Conservation (phyloP, 2,113 vertebrate genomes). For the Hystrix cristata region DNA sequence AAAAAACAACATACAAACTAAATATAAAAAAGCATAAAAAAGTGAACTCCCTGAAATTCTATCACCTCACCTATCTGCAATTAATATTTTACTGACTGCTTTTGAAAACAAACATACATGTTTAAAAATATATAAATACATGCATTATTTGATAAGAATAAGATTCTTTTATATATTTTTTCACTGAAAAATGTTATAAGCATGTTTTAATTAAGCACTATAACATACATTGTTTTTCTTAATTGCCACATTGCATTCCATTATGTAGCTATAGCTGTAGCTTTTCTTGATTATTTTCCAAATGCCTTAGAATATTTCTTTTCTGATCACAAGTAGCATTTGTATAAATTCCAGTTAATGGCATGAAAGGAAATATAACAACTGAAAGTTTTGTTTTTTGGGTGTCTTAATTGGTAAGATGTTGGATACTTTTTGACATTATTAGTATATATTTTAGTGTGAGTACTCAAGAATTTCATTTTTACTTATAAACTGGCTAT, state of each 20-base stretch:
- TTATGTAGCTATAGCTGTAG: not conserved
- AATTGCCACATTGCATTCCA: not conserved
- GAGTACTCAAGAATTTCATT: not conserved
- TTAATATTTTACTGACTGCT: not conserved
- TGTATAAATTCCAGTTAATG: not conserved
- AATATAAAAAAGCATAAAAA: not conserved
- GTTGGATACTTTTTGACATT: not conserved
- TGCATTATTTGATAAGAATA: not conserved
- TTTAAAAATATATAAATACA: not conserved
- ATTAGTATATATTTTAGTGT: not conserved
- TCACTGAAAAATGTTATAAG: not conserved
- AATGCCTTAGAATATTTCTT: not conserved
- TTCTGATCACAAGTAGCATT: not conserved
- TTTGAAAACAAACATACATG: not conserved
- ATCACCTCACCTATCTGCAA: not conserved
- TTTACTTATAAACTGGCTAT: not conserved
- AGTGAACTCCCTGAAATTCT: slow-evolving; percentile 8
- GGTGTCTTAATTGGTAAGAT: not conserved
- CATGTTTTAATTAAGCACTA: not conserved
- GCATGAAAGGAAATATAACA: not conserved
- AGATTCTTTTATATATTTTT: not conserved
- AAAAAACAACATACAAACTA: not conserved
- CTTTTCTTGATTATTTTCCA: not conserved
- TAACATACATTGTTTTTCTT: not conserved
- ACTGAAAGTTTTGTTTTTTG: not conserved